A percentile compares a stretch with the other conserved stretches of the same genome.
Conservation (phyloP, 2,888 invertebrate genomes). For the Leptinotarsa haldemani region DNA sequence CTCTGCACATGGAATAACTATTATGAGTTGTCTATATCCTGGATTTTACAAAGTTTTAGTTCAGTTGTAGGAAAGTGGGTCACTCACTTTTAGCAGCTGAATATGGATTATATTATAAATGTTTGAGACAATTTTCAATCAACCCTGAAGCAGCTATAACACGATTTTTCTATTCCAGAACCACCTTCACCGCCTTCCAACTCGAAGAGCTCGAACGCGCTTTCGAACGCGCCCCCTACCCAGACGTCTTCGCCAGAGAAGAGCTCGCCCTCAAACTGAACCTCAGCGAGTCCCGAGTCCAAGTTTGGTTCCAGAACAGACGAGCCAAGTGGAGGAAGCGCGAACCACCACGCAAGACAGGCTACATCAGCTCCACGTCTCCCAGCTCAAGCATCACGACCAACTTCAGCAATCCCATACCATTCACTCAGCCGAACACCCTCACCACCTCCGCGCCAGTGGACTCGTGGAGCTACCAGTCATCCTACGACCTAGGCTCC, state of each 20-base stretch:
- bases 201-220: conserved; percentile 93
- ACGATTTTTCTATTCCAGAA: conserved; percentile 71
- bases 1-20: too few relatives aligned
- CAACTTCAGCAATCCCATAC: conserved; percentile 70
- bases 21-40: too few relatives aligned
- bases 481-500: conserved; percentile 81
- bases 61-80: too few relatives aligned
- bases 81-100: too few relatives aligned
- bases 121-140: too few relatives aligned
- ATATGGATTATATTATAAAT: too few relatives aligned
- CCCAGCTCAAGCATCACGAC: conserved; percentile 72
- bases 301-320: conserved; percentile 91
- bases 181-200: conserved; percentile 95
- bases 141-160: background rate
- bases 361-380: conserved; percentile 78
- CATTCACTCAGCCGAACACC: conserved; percentile 68
- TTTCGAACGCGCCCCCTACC: conserved; percentile 95
- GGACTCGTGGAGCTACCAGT: conserved; percentile 81
- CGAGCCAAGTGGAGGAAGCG: conserved; percentile 95
- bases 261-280: conserved; percentile 91
- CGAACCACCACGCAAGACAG: conserved; percentile 92
- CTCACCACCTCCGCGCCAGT: conserved; percentile 68
- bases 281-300: conserved; percentile 83
- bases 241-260: conserved; percentile 95
- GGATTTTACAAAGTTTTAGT: too few relatives aligned